Base-by-base conservation (phyloP, 2,113 vertebrate species). In the Morone saxatilis region DNA sequence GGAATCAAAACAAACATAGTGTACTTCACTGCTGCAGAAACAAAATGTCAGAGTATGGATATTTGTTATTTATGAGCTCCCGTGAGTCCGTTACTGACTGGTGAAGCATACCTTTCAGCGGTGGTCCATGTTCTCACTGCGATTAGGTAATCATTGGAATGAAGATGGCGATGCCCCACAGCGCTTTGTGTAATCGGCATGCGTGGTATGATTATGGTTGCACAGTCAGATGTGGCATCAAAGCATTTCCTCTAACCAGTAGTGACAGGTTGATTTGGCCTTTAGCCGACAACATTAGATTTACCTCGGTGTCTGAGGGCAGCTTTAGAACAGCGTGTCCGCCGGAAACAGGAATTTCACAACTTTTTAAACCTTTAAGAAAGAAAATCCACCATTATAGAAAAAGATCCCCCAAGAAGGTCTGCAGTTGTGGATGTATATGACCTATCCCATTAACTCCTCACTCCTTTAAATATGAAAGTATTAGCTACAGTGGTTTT, bases 201-300 rank as follows among this genome's bases (percentile, higher is more conserved):
- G 68, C n/a, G 3, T 31, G 56, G 54, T 68, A 10, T 80, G 68
- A 47, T 80, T 73, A 47, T 56, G 36, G 47, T 5, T 57, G 71
- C 20, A 60, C 59, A 80, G 73, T 67, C 79, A 56, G 54, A 74
- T 38, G 41, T 53, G 7, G n/a, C 61, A 50, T 81, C 62, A 69
- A 60, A 81, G 68, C 12, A 10, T 50, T 86, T 83, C 53, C 71
- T 75, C 76, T 56, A 80, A 83, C 76, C 51, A 40, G 85, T 54
- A 19, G 40, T 56, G 76, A 67, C 85, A 67, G 59, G 76, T 41
- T 80, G 40, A 50, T 67, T 80, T 83, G 71, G 45, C 66, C 76
- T 71, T 71, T 41, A 43, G 66, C 60, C 22, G 1, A 2, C 11
- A 22, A 48, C 68, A 19, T 72, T 48, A 71, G 41, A 48, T 54